Evolutionary conservation across 2,797 vertebrate species (phyloP).

Genomic region (Eupleurogrammus muticus): DNA sequence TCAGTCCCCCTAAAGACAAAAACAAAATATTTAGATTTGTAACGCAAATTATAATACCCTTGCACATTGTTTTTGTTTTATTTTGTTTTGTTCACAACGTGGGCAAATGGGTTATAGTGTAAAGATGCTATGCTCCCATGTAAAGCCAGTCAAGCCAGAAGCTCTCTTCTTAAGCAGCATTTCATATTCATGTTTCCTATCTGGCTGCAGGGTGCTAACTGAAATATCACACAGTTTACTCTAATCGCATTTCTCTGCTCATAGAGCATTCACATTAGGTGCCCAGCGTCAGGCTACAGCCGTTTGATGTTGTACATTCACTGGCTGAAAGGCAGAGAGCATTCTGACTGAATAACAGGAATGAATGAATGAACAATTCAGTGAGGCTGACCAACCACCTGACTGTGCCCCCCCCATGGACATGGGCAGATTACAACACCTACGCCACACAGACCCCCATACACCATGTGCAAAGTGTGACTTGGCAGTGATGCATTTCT

Average conservation of each 20-base stretch:
- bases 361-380: constrained; percentile 51
- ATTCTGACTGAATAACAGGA: constrained; percentile 53
- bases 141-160: constrained; percentile 56
- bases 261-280: constrained; percentile 62
- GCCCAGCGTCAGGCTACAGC: constrained; percentile 53
- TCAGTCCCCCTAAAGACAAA: neutral
- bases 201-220: constrained; percentile 70
- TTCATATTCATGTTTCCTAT: constrained; percentile 78
- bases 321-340: constrained; percentile 47
- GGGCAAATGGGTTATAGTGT: constrained; percentile 6
- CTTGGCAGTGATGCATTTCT: neutral
- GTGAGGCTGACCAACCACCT: constrained; percentile 22
- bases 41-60: neutral
- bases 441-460: no score
- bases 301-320: constrained; percentile 60
- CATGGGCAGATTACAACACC: no score
- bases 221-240: constrained; percentile 80
- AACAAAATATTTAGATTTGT: neutral
- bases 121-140: constrained; percentile 42
- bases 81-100: neutral
- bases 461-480: no score
- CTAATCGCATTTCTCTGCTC: constrained; percentile 79
- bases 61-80: neutral
- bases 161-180: constrained; percentile 59
- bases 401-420: neutral